These are phyloP conservation scores for Palaemon carinicauda DNA, from an alignment of 1,140 invertebrate species.

Conservation along the genomic window DNA sequence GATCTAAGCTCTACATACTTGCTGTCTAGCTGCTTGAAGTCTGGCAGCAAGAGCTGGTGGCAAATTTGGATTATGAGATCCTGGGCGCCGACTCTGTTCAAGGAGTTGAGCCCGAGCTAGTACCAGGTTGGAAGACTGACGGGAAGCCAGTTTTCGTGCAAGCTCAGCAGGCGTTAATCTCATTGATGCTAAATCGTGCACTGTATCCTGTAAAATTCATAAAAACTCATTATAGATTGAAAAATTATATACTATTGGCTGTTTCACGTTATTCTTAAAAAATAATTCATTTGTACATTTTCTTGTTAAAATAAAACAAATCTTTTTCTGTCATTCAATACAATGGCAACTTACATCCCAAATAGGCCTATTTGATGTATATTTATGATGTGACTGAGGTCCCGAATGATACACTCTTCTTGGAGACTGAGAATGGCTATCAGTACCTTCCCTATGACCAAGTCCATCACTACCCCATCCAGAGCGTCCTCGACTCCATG, in stretches of 20 bases:
- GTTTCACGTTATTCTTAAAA: no score
- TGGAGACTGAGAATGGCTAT: constrained; percentile 17
- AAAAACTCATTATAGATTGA: no score
- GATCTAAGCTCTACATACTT: background rate
- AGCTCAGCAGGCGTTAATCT: constrained; percentile 35
- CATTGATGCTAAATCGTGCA: constrained; percentile 38
- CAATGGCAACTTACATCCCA: constrained; percentile 33
- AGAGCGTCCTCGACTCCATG: constrained; percentile 4
- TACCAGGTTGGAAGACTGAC: constrained; percentile 40
- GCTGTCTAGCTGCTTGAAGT: constrained; percentile 43
- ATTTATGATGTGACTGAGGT: constrained; percentile 28
- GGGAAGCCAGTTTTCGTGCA: constrained; percentile 43
- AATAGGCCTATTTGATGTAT: constrained; percentile 14
- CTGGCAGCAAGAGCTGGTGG: constrained; percentile 27
- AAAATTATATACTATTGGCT: no score
- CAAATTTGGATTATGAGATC: constrained; percentile 9
- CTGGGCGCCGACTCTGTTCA: constrained; percentile 27
- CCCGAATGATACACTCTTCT: constrained; percentile 40
- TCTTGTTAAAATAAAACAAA: background rate
- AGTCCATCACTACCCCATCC: background rate
- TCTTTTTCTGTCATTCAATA: background rate
- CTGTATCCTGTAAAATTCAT: constrained; percentile 22
- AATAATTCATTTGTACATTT: background rate
- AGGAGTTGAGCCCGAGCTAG: constrained; percentile 37
- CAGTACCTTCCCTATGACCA: background rate